Evolutionary conservation across 1,140 invertebrate species (phyloP).

Genomic region (Leptopilina boulardi): DNA sequence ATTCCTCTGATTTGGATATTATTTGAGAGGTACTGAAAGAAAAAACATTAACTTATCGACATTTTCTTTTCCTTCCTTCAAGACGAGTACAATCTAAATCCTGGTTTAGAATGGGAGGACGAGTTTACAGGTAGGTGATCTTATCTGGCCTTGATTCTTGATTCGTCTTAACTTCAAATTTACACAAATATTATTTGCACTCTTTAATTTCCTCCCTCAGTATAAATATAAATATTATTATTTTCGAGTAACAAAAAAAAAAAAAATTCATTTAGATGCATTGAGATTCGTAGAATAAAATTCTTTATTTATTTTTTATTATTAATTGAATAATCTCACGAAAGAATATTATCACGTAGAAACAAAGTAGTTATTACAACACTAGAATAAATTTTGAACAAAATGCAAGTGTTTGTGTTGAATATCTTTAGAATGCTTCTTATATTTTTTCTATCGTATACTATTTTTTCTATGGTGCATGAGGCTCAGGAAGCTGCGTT

Average conservation of each 20-base stretch:
- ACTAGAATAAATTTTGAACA: background rate
- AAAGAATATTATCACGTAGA: background rate
- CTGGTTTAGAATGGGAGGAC: constrained; percentile 99
- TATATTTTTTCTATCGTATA: constrained; percentile 34
- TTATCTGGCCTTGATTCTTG: constrained; percentile 64
- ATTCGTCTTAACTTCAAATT: constrained; percentile 8
- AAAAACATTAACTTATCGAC: constrained; percentile 74
- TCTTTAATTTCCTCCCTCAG: constrained; percentile 34
- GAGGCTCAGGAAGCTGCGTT: constrained; percentile 76
- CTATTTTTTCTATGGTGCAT: constrained; percentile 54
- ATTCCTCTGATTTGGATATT: constrained; percentile 52
- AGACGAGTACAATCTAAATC: constrained; percentile 99
- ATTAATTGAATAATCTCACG: background rate
- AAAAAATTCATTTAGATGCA: constrained; percentile 14
- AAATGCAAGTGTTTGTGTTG: background rate
- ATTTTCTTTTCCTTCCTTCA: constrained; percentile 89
- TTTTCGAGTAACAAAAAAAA: background rate
- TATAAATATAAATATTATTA: constrained; percentile 34
- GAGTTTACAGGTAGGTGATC: constrained; percentile 98
- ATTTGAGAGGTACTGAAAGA: constrained; percentile 57
- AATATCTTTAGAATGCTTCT: constrained; percentile 13
- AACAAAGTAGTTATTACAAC: background rate
- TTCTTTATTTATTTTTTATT: constrained; percentile 43
- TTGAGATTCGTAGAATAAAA: constrained; percentile 41
- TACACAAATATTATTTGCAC: constrained; percentile 40